phyloP scores from a whole-genome alignment of 2,888 invertebrate species.

The Conops quadrifasciatus region DNA sequence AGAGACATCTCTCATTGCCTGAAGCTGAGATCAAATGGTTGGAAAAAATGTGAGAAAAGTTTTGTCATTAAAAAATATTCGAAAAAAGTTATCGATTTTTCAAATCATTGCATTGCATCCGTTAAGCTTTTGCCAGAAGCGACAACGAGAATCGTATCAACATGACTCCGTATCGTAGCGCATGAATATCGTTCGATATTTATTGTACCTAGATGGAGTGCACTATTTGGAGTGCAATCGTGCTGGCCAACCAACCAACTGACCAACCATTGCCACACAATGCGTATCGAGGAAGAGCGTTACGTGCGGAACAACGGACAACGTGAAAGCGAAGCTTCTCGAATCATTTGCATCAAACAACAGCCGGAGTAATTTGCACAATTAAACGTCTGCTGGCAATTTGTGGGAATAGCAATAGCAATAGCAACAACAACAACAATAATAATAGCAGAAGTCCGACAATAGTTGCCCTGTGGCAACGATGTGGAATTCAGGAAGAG shows the following conservation, averaged over 20 bases:
- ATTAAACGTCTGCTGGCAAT: no score
- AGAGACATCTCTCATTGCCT: no score
- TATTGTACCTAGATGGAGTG: not conserved
- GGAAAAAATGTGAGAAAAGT: no score
- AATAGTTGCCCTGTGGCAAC: conserved; percentile 23
- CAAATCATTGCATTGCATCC: no score
- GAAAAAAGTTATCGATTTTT: no score
- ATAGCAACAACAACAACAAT: conserved; percentile 22
- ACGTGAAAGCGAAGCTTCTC: no score
- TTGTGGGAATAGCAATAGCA: not conserved
- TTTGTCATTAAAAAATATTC: no score
- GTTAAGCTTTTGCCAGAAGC: no score
- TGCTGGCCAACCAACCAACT: no score
- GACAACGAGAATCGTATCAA: not conserved
- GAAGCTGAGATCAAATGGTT: no score
- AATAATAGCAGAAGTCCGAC: conserved; percentile 1
- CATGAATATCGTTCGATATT: not conserved
- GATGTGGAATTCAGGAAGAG: conserved; percentile 26
- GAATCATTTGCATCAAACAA: conserved; percentile 2
- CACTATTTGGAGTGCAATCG: not conserved
- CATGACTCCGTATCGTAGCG: no score
- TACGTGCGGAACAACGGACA: not conserved
- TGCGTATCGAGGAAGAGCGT: not conserved
- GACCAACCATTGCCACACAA: conserved; percentile 19
- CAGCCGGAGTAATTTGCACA: conserved; percentile 3